Percentiles rank a stretch among this genome's conserved stretches.
phyloP scores from a whole-genome alignment of 1,140 invertebrate genomes.

The Bemisia tabaci region DNA sequence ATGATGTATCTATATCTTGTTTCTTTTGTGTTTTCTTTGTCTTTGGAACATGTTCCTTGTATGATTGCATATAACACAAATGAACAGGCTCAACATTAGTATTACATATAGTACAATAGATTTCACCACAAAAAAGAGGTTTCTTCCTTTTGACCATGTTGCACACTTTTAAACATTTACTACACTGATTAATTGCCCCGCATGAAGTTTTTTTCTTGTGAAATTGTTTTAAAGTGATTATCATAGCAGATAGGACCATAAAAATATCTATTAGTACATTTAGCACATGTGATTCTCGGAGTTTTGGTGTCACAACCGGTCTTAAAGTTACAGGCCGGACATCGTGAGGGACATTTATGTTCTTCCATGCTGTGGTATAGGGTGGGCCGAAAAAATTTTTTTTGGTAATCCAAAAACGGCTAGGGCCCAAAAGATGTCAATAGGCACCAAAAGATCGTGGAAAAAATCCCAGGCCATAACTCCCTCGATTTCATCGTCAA shows the following conservation, averaged over 20 bases:
- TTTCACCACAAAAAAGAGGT: not conserved
- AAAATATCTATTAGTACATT: not conserved
- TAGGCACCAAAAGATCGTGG: too few relatives aligned
- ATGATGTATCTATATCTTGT: not conserved
- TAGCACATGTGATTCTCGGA: not conserved
- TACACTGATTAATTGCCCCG: not conserved
- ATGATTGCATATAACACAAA: not conserved
- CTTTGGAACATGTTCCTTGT: not conserved
- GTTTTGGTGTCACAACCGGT: not conserved
- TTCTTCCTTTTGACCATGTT: not conserved
- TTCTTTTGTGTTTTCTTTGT: not conserved
- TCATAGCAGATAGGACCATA: not conserved
- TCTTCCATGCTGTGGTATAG: too few relatives aligned
- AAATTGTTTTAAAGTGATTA: not conserved
- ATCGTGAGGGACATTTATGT: too few relatives aligned
- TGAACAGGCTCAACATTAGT: not conserved
- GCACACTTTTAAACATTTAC: not conserved
- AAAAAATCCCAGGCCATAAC: too few relatives aligned
- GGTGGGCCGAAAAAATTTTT: too few relatives aligned
- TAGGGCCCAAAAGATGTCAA: too few relatives aligned
- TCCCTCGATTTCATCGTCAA: too few relatives aligned
- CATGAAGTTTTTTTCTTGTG: not conserved
- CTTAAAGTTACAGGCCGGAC: too few relatives aligned
- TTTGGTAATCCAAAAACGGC: too few relatives aligned
- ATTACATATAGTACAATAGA: not conserved